Evolutionary conservation across 2,888 invertebrate genomes (phyloP).

Genomic region (Penaeus monodon): DNA sequence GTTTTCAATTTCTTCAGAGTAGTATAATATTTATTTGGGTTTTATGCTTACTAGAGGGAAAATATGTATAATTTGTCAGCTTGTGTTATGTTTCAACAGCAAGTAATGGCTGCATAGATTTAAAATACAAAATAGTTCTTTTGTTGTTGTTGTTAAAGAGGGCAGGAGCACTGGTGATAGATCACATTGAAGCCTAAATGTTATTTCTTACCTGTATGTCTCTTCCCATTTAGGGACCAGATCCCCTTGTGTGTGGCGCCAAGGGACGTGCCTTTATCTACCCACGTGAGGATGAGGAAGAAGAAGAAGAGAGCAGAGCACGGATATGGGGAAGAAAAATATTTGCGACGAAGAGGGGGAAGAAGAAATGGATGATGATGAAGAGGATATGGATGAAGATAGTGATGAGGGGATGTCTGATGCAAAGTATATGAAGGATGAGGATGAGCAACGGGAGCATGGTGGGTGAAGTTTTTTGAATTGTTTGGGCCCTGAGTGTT

Average conservation of each 20-base stretch:
- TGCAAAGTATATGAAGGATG: conserved; percentile 31
- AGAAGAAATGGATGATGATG: conserved; percentile 6
- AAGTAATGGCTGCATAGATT: too few species aligned
- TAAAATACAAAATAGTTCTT: too few species aligned
- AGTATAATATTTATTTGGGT: too few species aligned
- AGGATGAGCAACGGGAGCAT: conserved; percentile 31
- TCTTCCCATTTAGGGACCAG: conserved; percentile 18
- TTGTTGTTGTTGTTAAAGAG: too few species aligned
- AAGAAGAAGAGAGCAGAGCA: conserved; percentile 1
- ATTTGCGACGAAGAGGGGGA: conserved; percentile 8
- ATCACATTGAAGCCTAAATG: background rate
- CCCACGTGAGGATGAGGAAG: background rate
- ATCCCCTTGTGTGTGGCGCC: conserved; percentile 16
- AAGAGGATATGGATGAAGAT: conserved; percentile 20
- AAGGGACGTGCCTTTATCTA: conserved; percentile 15
- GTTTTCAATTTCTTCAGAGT: too few species aligned
- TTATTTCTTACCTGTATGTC: background rate
- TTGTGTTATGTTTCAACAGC: too few species aligned
- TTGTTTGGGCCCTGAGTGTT: too few species aligned
- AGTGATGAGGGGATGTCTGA: conserved; percentile 26
- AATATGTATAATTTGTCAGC: too few species aligned
- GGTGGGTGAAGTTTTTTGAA: background rate
- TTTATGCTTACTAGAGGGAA: too few species aligned
- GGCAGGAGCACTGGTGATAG: background rate
- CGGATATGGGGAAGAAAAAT: conserved; percentile 1